These are phyloP conservation scores for Scaptomyza cyrtandrae DNA, from an alignment of 2,888 invertebrate species.

Conservation along the genomic window DNA sequence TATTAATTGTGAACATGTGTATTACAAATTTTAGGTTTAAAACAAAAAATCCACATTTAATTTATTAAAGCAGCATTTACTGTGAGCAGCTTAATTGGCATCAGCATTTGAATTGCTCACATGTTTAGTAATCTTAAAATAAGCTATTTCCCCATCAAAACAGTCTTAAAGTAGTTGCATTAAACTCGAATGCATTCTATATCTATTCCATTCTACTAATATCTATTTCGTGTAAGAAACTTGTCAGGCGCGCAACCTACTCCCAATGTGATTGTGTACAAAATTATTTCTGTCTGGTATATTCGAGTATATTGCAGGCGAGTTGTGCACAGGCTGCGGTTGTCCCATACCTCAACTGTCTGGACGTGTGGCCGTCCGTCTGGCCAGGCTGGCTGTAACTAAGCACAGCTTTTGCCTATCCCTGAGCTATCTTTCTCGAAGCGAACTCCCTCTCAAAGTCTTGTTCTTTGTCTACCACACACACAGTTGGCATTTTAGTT, in stretches of 20 bases:
- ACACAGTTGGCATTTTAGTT: conserved; percentile 72
- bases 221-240: conserved; percentile 28
- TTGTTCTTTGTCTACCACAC: conserved; percentile 45
- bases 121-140: neutral
- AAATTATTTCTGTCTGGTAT: conserved; percentile 47
- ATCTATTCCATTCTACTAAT: neutral
- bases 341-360: conserved; percentile 27
- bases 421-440: conserved; percentile 24
- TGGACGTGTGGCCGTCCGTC: conserved; percentile 30
- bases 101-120: neutral
- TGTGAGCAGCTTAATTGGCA: neutral
- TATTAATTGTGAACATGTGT: neutral
- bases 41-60: neutral
- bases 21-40: neutral
- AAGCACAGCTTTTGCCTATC: conserved; percentile 67
- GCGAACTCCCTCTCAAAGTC: conserved; percentile 14
- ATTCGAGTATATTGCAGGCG: conserved; percentile 41
- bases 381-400: conserved; percentile 39
- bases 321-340: conserved; percentile 55
- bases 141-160: neutral
- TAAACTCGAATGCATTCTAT: neutral
- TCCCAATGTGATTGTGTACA: conserved; percentile 51
- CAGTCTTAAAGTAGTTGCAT: neutral
- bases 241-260: conserved; percentile 49
- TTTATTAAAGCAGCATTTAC: too few species aligned